Conservation (phyloP, 2,113 vertebrate species). For the Sander lucioperca region DNA sequence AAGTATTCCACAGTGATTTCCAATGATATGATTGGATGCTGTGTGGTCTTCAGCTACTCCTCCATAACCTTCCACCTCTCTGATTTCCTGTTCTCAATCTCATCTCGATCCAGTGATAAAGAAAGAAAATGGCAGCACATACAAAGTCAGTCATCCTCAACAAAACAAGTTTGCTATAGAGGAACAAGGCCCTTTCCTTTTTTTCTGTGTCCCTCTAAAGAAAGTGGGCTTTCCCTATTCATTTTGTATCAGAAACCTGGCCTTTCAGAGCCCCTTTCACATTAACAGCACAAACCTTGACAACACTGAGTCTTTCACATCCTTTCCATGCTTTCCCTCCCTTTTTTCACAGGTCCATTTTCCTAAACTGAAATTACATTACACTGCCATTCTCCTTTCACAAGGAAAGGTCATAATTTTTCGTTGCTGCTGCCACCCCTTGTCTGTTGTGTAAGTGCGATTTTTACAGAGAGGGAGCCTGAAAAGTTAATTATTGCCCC, state of each 20-base stretch:
- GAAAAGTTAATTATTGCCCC: constrained; percentile 66
- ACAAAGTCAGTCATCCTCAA: constrained; percentile 11
- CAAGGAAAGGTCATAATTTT: constrained; percentile 71
- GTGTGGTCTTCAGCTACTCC: constrained; percentile 5
- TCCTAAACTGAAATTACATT: constrained; percentile 62
- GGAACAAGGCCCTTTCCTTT: constrained; percentile 9
- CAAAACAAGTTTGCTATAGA: constrained; percentile 20
- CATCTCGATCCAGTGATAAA: not conserved
- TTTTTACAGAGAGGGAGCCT: constrained; percentile 58
- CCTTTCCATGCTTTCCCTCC: constrained; percentile 38
- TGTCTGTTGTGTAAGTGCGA: constrained; percentile 57
- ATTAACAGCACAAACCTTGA: constrained; percentile 57
- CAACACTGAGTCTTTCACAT: constrained; percentile 63
- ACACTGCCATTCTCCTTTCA: constrained; percentile 60
- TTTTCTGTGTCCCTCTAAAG: constrained; percentile 15
- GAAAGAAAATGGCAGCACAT: constrained; percentile 17
- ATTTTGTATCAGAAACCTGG: constrained; percentile 22
- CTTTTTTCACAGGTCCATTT: constrained; percentile 65
- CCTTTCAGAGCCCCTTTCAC: constrained; percentile 36
- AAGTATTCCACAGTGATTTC: constrained; percentile 18
- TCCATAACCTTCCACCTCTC: constrained; percentile 23
- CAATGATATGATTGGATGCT: constrained; percentile 26
- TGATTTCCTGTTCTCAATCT: constrained; percentile 32
- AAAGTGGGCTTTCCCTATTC: constrained; percentile 31
- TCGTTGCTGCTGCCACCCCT: constrained; percentile 35